These are phyloP conservation scores for Hemibates koningsi DNA, from an alignment of 2,113 vertebrate species.

Conservation along the genomic window DNA sequence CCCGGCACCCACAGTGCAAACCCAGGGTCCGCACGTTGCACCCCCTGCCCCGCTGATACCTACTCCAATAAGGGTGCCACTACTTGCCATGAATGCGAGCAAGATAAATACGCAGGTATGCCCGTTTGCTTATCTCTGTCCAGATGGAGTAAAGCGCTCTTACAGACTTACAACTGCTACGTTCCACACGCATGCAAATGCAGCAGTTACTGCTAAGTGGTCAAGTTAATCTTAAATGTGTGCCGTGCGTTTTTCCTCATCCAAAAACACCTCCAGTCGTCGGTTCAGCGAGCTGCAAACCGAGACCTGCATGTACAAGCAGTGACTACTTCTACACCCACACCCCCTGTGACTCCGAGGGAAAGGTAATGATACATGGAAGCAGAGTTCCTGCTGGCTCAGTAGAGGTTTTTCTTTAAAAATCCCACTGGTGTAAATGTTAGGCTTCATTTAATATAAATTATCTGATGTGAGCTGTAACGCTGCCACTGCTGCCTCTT, in stretches of 20 bases:
- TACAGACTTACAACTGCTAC: not conserved
- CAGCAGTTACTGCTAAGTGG: not conserved
- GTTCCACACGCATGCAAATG: constrained; percentile 2
- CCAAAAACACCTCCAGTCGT: constrained; percentile 48
- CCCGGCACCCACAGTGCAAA: constrained; percentile 80
- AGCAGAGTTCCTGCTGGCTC: not conserved
- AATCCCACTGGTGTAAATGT: not conserved
- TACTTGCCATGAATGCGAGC: constrained; percentile 79
- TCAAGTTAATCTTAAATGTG: constrained; percentile 18
- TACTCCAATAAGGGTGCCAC: constrained; percentile 85
- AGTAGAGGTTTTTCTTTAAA: not conserved
- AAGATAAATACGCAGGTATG: constrained; percentile 78
- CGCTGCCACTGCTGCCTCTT: not conserved
- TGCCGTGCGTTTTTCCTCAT: constrained; percentile 1
- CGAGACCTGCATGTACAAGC: constrained; percentile 79
- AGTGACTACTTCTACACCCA: constrained; percentile 94
- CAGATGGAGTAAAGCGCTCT: not conserved
- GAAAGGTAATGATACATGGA: constrained; percentile 71
- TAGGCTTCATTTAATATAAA: constrained; percentile 12
- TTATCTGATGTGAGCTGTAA: not conserved
- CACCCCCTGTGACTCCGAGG: constrained; percentile 78
- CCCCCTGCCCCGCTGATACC: constrained; percentile 74
- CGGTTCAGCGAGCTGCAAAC: constrained; percentile 80
- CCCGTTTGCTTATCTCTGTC: not conserved
- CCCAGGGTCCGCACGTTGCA: constrained; percentile 78